phyloP scores from a whole-genome alignment of 2,113 vertebrate genomes.

The Hystrix cristata region DNA sequence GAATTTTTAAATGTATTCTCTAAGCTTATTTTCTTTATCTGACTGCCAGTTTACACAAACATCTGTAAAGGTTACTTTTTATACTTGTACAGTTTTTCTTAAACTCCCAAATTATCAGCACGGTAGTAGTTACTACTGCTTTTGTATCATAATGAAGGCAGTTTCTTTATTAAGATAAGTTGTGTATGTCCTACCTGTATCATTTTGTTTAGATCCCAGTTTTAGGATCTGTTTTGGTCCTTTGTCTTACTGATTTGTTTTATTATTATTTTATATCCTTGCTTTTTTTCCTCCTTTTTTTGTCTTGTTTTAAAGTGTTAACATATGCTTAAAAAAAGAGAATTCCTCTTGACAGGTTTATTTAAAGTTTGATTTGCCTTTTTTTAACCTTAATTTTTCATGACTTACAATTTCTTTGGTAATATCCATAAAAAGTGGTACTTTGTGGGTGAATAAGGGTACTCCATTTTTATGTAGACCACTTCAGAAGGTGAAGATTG shows the following conservation, averaged over 20 bases:
- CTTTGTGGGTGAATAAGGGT: slow-evolving; percentile 69
- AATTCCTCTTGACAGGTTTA: slow-evolving; percentile 77
- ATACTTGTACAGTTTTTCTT: slow-evolving; percentile 88
- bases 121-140: slow-evolving; percentile 75
- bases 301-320: slow-evolving; percentile 67
- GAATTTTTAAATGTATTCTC: slow-evolving; percentile 78
- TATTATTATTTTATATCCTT: slow-evolving; percentile 49
- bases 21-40: slow-evolving; percentile 74
- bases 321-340: slow-evolving; percentile 62
- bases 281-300: neutral
- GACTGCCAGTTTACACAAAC: slow-evolving; percentile 84
- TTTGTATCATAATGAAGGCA: slow-evolving; percentile 76
- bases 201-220: slow-evolving; percentile 73
- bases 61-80: slow-evolving; percentile 84
- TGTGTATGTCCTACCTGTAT: slow-evolving; percentile 63
- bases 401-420: slow-evolving; percentile 66
- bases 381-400: slow-evolving; percentile 66
- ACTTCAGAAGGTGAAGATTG: slow-evolving; percentile 64
- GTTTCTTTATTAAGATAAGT: slow-evolving; percentile 78
- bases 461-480: slow-evolving; percentile 66
- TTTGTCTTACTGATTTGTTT: slow-evolving; percentile 74
- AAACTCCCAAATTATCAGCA: slow-evolving; percentile 65
- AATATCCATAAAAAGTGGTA: slow-evolving; percentile 55
- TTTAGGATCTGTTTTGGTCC: slow-evolving; percentile 58
- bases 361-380: slow-evolving; percentile 55